Evolutionary conservation across 1,140 invertebrate species (phyloP).

Genomic region (Oreohelix idahoensis): DNA sequence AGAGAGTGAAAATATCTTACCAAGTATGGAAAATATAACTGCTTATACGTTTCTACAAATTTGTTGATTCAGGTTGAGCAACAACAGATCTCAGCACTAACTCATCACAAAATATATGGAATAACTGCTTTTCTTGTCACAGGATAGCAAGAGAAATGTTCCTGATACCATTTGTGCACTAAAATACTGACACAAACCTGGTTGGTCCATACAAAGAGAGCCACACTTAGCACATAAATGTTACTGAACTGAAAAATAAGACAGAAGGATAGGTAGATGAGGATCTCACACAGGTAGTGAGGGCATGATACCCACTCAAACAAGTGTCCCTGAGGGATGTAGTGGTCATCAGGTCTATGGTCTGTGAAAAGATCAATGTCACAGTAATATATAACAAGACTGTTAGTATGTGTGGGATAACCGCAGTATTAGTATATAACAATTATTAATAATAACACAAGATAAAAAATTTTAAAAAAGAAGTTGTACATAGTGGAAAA

Average conservation of each 20-base stretch:
- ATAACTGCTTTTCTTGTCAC: conserved; percentile 4
- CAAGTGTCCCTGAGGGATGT: conserved; percentile 28
- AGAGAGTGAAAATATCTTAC: too few species aligned
- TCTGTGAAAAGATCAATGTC: conserved; percentile 11
- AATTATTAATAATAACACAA: too few species aligned
- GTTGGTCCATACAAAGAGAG: conserved; percentile 30
- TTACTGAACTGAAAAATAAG: conserved; percentile 15
- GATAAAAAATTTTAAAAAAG: too few species aligned
- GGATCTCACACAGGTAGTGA: conserved; percentile 34
- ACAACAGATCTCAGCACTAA: too few species aligned
- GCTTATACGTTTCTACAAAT: too few species aligned
- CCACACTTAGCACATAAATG: not conserved
- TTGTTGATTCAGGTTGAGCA: too few species aligned
- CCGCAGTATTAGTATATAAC: too few species aligned
- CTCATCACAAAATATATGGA: conserved; percentile 24
- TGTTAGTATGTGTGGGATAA: too few species aligned
- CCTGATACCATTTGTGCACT: conserved; percentile 28
- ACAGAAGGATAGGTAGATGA: conserved; percentile 17
- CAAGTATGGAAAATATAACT: too few species aligned
- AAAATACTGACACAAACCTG: not conserved
- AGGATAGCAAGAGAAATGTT: conserved; percentile 20
- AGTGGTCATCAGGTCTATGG: not conserved
- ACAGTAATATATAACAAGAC: too few species aligned
- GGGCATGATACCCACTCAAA: conserved; percentile 28
- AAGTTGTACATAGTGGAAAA: too few species aligned